phyloP scores from a whole-genome alignment of 1,140 invertebrate genomes.

The Zaprionus africanus region DNA sequence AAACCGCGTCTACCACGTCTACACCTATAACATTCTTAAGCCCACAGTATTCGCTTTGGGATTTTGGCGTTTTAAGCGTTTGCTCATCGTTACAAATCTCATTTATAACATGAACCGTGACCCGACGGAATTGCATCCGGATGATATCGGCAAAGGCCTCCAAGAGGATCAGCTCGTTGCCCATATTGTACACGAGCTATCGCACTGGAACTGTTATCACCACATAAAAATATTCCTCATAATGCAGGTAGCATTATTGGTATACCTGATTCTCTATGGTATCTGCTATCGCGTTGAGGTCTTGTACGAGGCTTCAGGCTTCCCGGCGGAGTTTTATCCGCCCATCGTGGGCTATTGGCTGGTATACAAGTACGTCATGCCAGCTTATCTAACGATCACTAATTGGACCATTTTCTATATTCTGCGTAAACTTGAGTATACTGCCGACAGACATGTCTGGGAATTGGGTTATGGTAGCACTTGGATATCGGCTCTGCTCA shows the following conservation, averaged over 20 bases:
- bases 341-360: conserved; percentile 43
- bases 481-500: conserved; percentile 13
- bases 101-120: conserved; percentile 31
- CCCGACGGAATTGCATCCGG: neutral
- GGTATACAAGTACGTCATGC: conserved; percentile 46
- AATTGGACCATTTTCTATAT: conserved; percentile 33
- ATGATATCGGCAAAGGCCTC: conserved; percentile 43
- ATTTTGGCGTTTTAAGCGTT: conserved; percentile 24
- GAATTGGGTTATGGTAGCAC: neutral
- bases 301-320: conserved; percentile 51
- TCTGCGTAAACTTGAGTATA: conserved; percentile 15
- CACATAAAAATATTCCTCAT: neutral
- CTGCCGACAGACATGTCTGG: conserved; percentile 1
- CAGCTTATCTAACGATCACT: conserved; percentile 35
- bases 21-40: conserved; percentile 1
- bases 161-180: conserved; percentile 31
- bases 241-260: conserved; percentile 11
- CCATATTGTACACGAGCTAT: conserved; percentile 54
- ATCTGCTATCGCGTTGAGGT: neutral
- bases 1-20: conserved; percentile 24
- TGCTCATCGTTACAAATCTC: conserved; percentile 50
- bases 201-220: conserved; percentile 44
- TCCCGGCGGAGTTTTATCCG: conserved; percentile 37
- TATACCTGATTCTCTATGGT: conserved; percentile 54
- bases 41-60: conserved; percentile 41